Base-by-base conservation (phyloP, 2,113 vertebrate species). In the Pan paniscus region DNA sequence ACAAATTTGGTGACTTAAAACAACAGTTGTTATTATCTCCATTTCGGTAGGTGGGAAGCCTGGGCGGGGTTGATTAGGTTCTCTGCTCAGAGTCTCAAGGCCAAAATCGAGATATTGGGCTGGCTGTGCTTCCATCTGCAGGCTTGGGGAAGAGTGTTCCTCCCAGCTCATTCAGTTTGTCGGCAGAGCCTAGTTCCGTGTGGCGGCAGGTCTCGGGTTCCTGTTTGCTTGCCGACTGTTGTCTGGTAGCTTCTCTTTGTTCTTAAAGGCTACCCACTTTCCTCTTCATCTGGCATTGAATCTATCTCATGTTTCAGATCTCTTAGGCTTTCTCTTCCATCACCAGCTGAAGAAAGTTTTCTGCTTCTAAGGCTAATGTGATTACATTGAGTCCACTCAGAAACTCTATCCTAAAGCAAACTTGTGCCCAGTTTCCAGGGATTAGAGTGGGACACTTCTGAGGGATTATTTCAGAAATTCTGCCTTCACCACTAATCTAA, bases 391-490 rank as follows among this genome's bases (percentile, higher is more conserved):
- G 8, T 35, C 25, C 38, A 52, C 2, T 17, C 22, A 79, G 46
- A 67, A 23, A 50, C 52, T 18, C 32, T 79, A 30, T 32, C 13
- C 57, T 81, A 90, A 87, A 43, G 43, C 61, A 25, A 79, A 64
- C 32, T 40, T 96, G 12, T 89, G 22, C 32, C 17, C 32, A 89
- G 22, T 27, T 80, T 97, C 32, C 22, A 61, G 5, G 32, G 16
- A 27, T 68, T 88, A 73, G 16, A 25, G 18, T 67, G 27, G 73
- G 10, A 50, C 2, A 52, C 88, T 88, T 90, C 14, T 84, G 48
- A 94, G 61, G 18, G 7, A 27, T 68, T 5, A 9, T 93, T 94
- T 96, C 70, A 88, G 57, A 93, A 76, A 93, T 68, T 90, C 30
- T 61, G 32, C 40, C 40, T 38, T 72, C 46, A 30, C 50, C n/a